These are phyloP conservation scores for Papilio elwesi DNA, from an alignment of 2,888 invertebrate genomes.

Conservation along the genomic window DNA sequence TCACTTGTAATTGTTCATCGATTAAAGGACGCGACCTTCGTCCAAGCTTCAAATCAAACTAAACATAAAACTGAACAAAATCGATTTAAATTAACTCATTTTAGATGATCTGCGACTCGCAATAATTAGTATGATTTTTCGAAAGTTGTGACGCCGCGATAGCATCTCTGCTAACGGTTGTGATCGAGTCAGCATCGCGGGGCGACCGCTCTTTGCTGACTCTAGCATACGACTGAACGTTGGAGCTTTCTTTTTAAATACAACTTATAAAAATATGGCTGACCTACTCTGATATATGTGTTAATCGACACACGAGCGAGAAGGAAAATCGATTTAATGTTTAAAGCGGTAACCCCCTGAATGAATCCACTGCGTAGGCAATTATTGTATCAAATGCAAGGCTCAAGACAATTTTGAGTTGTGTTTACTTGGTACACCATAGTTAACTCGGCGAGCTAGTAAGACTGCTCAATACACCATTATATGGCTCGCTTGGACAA, in stretches of 20 bases:
- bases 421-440: constrained; percentile 65
- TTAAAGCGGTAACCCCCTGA: constrained; percentile 67
- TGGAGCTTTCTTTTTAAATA: constrained; percentile 39
- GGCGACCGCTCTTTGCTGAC: constrained; percentile 66
- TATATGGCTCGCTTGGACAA: constrained; percentile 58
- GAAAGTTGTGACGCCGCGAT: constrained; percentile 78
- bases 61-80: constrained; percentile 68
- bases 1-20: constrained; percentile 81
- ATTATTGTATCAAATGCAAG: constrained; percentile 70
- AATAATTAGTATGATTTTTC: constrained; percentile 69
- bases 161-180: constrained; percentile 79
- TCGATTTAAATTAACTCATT: constrained; percentile 63
- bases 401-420: constrained; percentile 56
- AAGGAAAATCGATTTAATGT: constrained; percentile 69
- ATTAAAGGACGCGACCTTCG: constrained; percentile 82
- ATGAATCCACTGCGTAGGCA: constrained; percentile 63
- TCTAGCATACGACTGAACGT: constrained; percentile 67
- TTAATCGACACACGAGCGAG: constrained; percentile 49
- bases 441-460: constrained; percentile 56
- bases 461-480: constrained; percentile 63
- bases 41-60: constrained; percentile 71
- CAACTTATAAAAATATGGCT: constrained; percentile 49
- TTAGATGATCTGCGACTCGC: constrained; percentile 63
- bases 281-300: constrained; percentile 52
- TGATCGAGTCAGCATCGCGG: constrained; percentile 74